phyloP scores from a whole-genome alignment of 1,140 invertebrate genomes.

The Platorchestia sp. region DNA sequence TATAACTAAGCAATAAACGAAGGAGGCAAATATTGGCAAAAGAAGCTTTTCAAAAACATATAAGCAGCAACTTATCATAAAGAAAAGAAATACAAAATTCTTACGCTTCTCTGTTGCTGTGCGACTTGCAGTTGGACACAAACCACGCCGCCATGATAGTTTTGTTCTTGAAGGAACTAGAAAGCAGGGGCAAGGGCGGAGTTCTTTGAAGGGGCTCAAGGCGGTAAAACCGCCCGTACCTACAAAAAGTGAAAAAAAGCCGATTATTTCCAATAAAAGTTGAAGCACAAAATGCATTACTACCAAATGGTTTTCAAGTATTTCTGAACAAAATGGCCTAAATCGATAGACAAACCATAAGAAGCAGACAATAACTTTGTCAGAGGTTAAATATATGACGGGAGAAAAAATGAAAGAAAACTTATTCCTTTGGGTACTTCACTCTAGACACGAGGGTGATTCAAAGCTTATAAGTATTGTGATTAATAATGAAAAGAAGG shows the following conservation, averaged over 20 bases:
- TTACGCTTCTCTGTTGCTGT: constrained; percentile 71
- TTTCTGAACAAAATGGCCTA: no score
- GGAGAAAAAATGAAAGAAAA: no score
- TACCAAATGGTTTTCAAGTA: no score
- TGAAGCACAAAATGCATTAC: no score
- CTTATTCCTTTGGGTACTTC: no score
- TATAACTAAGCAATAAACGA: not conserved
- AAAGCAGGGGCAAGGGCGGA: not conserved
- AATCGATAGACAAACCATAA: no score
- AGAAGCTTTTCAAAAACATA: not conserved
- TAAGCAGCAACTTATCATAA: not conserved
- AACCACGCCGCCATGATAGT: constrained; percentile 71
- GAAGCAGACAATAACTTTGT: no score
- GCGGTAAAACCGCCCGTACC: not conserved
- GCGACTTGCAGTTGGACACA: constrained; percentile 73
- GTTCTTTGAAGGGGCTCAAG: not conserved
- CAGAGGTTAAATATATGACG: no score
- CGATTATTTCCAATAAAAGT: no score
- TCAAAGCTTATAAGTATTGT: no score
- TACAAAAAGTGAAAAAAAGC: not conserved
- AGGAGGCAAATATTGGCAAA: not conserved
- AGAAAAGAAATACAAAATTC: constrained; percentile 69
- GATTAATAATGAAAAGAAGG: no score
- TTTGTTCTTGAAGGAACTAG: constrained; percentile 38
- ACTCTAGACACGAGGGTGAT: no score